A percentile compares a stretch with the other conserved stretches of the same genome.
These are phyloP conservation scores for Caenorhabditis japonica DNA, from an alignment of 2,888 invertebrate species.

Conservation along the genomic window DNA sequence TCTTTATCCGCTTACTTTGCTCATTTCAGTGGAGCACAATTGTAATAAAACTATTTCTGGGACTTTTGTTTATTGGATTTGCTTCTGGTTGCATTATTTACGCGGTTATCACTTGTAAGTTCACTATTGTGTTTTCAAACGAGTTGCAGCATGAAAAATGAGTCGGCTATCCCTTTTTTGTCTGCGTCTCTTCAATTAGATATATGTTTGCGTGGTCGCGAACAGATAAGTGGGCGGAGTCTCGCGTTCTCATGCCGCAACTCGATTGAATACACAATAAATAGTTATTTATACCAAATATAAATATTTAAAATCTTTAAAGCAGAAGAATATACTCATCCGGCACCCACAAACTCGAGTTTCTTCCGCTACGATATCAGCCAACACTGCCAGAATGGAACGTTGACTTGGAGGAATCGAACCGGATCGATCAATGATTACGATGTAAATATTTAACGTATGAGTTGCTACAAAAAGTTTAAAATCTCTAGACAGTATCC, in stretches of 20 bases:
- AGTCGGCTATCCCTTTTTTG: no score
- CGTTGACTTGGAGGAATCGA: slow-evolving; percentile 47
- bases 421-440: slow-evolving; percentile 48
- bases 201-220: no score
- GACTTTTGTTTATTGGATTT: slow-evolving; percentile 50
- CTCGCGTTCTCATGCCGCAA: no score
- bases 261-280: no score
- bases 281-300: no score
- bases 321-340: slow-evolving; percentile 37
- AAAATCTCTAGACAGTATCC: slow-evolving; percentile 22
- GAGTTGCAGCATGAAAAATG: no score
- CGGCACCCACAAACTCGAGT: slow-evolving; percentile 10
- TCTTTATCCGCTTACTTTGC: no score
- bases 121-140: background rate
- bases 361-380: slow-evolving; percentile 40
- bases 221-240: no score
- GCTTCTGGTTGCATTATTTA: slow-evolving; percentile 54
- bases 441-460: slow-evolving; percentile 18
- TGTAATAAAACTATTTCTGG: slow-evolving; percentile 42
- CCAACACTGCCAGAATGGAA: slow-evolving; percentile 48
- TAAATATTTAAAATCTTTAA: slow-evolving; percentile 8
- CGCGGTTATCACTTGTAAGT: slow-evolving; percentile 51
- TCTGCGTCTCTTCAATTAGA: no score
- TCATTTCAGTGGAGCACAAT: slow-evolving; percentile 49
- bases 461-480: background rate